These are phyloP conservation scores for Morone saxatilis DNA, from an alignment of 2,113 vertebrate genomes.

Conservation along the genomic window DNA sequence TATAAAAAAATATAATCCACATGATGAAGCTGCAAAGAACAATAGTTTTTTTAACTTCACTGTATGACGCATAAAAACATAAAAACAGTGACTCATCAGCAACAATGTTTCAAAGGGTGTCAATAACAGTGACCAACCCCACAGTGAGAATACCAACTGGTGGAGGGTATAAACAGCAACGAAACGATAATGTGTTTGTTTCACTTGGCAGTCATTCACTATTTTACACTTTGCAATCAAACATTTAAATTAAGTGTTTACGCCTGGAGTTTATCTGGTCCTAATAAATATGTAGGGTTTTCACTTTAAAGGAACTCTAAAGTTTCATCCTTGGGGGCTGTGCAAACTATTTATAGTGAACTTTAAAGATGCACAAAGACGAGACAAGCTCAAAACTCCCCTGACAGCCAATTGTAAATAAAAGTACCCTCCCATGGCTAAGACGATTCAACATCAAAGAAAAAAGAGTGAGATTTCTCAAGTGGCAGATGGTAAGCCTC, in stretches of 20 bases:
- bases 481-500: constrained; percentile 73
- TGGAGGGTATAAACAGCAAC: constrained; percentile 6
- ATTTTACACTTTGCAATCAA: constrained; percentile 20
- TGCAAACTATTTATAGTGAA: constrained; percentile 71
- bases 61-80: neutral
- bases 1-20: neutral
- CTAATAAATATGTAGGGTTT: constrained; percentile 30
- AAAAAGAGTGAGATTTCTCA: constrained; percentile 70
- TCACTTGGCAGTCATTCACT: neutral
- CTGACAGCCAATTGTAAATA: constrained; percentile 77
- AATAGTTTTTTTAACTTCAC: neutral
- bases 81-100: constrained; percentile 10
- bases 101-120: neutral
- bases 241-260: constrained; percentile 41
- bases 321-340: constrained; percentile 46
- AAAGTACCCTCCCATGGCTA: constrained; percentile 65
- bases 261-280: constrained; percentile 12
- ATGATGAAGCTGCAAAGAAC: no score
- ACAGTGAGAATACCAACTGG: constrained; percentile 1
- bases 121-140: neutral
- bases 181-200: neutral
- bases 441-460: constrained; percentile 73
- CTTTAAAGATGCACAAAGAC: constrained; percentile 66
- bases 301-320: constrained; percentile 58
- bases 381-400: constrained; percentile 65